Base-by-base conservation (phyloP, 1,140 invertebrate genomes). In the Telenomus remus region DNA sequence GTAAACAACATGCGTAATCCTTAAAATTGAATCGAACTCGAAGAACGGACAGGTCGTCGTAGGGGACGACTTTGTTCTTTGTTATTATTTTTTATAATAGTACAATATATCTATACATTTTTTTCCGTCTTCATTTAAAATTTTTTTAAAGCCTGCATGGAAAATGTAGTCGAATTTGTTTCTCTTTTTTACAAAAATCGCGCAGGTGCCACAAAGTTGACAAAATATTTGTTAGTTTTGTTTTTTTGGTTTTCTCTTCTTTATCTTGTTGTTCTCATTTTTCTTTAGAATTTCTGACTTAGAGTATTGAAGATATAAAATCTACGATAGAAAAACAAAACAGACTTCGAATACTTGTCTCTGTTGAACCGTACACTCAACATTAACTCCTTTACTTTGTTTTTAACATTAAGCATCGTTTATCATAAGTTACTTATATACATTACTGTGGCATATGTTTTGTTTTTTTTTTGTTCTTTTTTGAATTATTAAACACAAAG, bases 251-350 rank as follows among this genome's bases (percentile, higher is more conserved):
- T n/a, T n/a, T 50, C 5, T 19, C 9, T 0, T 50, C 14, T 35
- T 51, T n/a, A 44, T 44, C 43, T 48, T 27, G 19, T 27, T 27
- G 19, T 27, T 27, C 19, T 27, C 6, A 27, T 27, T 27, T 27
- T 27, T 46, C 84, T 86, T 85, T 84, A 84, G 81, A 87, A 86
- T 87, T 74, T 84, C 79, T 78, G 79, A 79, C 84, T 87, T 85
- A 86, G 81, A 86, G 79, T 88, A 88, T 85, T 84, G 83, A 86
- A 87, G 85, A 87, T 87, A 88, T 81, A 87, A 88, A 88, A 87
- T 86, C 85, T 87, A 88, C 84, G 80, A 86, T 88, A 88, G 84
- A 86, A 86, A 80, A 87, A 87, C 85, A 85, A 82, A 88, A 87
- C 82, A 82, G 80, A 84, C 79, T 80, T 84, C 66, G 74, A 86